Evolutionary conservation across 2,888 invertebrate genomes (phyloP).

Genomic region (Cybosia mesomella): DNA sequence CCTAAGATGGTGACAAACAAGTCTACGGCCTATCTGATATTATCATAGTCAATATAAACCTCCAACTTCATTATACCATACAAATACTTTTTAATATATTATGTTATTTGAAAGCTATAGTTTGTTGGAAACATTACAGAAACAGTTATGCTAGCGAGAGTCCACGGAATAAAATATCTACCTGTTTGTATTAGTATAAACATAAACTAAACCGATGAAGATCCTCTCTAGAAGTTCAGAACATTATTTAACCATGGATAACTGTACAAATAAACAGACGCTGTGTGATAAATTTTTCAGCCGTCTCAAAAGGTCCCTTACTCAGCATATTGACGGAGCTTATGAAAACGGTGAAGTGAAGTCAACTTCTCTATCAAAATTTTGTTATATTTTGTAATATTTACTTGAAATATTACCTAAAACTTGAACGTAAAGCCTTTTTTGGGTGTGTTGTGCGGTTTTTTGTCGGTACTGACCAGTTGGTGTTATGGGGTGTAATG

Average conservation of each 20-base stretch:
- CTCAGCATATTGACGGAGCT: slow-evolving; percentile 7
- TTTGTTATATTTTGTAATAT: slow-evolving; percentile 5
- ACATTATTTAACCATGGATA: not conserved
- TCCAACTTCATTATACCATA: too few species aligned
- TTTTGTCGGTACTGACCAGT: not conserved
- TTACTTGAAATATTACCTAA: not conserved
- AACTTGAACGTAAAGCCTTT: not conserved
- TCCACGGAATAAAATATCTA: not conserved
- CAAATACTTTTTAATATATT: not conserved
- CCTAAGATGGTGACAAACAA: too few species aligned
- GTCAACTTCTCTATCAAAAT: not conserved
- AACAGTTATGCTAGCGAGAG: too few species aligned
- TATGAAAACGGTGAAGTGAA: not conserved
- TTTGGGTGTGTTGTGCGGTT: not conserved
- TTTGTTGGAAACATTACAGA: too few species aligned
- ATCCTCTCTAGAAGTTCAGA: not conserved
- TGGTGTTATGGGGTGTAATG: not conserved
- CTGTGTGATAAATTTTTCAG: slow-evolving; percentile 3
- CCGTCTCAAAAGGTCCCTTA: slow-evolving; percentile 5
- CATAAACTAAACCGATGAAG: not conserved
- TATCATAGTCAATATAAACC: too few species aligned
- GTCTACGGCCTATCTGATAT: too few species aligned
- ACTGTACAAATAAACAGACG: slow-evolving; percentile 7
- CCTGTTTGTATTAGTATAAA: not conserved
- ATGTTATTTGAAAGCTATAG: not conserved